Base-by-base conservation (phyloP, 2,888 invertebrate species). In the Lasius fuliginosus region DNA sequence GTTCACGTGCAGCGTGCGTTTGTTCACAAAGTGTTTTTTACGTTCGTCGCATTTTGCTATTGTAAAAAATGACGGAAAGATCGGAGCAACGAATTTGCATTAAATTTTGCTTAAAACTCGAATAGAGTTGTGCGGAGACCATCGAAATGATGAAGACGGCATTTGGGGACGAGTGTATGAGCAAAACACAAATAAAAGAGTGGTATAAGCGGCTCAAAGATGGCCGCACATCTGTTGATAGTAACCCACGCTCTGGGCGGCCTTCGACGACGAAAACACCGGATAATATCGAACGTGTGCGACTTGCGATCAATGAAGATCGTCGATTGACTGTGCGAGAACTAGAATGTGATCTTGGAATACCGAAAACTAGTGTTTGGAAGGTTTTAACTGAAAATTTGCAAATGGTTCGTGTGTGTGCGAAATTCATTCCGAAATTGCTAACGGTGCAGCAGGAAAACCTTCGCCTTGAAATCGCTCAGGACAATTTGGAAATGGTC, bases 221-320 rank as follows among this genome's bases (percentile, higher is more conserved):
- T 33, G 33, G 33, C 33, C 33, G 33, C 33, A 33, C 33, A 33
- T 33, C 33, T 33, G 33, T 33, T 33, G 33, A 33, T 33, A 33
- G 33, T 33, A 33, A 33, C 33, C 33, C 33, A 33, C 33, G 88
- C 74, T 86, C 87, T 62, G 87, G 85, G 79, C 75, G 87, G 85
- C 83, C 84, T 83, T 86, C 83, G 79, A 74, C 81, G 69, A 56
- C 36, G 68, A 86, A 56, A 64, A 62, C 58, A 42, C 69, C 75
- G 69, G 73, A 79, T 77, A 76, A 84, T 81, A 82, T 82, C 4
- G 75, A 46, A 64, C 27, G 27, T 81, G 79, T 79, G 71, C 64
- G 40, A 64, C 1, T 40, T 9, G 18, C n/a, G 18, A 64, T 64
- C 18, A 18, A 64, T 18, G 9, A 64, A 36, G n/a, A 64, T 40